A percentile compares a stretch with the other conserved stretches of the same genome.
These are phyloP conservation scores for Drosophila pseudotakahashii DNA, from an alignment of 2,888 invertebrate genomes.

Conservation along the genomic window DNA sequence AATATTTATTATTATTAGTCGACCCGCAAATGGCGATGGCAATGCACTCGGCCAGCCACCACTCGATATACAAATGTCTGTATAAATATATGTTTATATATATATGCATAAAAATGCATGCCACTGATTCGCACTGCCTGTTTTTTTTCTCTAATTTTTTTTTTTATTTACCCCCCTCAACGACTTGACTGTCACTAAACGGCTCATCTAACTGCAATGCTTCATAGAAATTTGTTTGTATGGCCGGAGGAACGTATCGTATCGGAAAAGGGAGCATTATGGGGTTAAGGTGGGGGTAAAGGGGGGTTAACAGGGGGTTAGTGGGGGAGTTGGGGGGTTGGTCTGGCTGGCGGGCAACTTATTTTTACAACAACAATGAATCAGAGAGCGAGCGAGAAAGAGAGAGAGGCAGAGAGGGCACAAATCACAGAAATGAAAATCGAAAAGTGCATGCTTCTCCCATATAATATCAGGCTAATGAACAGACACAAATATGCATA, in stretches of 20 bases:
- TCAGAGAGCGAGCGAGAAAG: constrained; percentile 11
- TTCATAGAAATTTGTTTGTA: constrained; percentile 77
- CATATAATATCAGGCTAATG: constrained; percentile 36
- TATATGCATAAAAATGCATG: constrained; percentile 43
- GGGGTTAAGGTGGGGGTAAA: constrained; percentile 7
- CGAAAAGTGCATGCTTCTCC: constrained; percentile 66
- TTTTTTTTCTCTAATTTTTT: constrained; percentile 3
- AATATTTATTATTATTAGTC: constrained; percentile 76
- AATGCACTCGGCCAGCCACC: constrained; percentile 62
- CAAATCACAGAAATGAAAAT: constrained; percentile 73
- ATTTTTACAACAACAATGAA: constrained; percentile 81
- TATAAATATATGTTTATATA: neutral
- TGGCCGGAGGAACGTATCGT: constrained; percentile 24
- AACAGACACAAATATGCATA: constrained; percentile 28
- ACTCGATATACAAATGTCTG: constrained; percentile 9
- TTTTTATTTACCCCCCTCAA: constrained; percentile 29
- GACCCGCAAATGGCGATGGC: constrained; percentile 52
- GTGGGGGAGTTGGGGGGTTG: neutral
- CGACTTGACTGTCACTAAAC: constrained; percentile 78
- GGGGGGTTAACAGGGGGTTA: neutral
- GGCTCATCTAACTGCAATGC: constrained; percentile 81
- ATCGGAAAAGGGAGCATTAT: constrained; percentile 22
- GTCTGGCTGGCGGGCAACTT: constrained; percentile 71
- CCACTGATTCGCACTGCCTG: constrained; percentile 48
- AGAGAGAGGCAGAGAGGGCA: constrained; percentile 12